Percentiles rank a stretch among this genome's conserved stretches.
Conservation (phyloP, 2,888 invertebrate species). For the Rhingia rostrata region DNA sequence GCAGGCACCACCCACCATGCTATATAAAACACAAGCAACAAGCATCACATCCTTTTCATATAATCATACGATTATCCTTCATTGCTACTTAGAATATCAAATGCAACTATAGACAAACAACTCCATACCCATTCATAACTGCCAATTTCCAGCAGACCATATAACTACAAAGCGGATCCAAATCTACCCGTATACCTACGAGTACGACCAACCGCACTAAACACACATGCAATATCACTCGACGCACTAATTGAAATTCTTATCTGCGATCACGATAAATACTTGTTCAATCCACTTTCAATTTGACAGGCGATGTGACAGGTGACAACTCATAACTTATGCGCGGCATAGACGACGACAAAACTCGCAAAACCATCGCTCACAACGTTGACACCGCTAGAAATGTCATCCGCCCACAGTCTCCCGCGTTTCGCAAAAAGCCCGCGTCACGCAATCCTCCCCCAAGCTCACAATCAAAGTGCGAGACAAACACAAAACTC, state of each 20-base stretch:
- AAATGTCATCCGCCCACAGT: slow-evolving; percentile 64
- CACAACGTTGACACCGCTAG: slow-evolving; percentile 64
- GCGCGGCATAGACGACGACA: slow-evolving; percentile 71
- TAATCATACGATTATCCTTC: no score
- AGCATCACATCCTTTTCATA: no score
- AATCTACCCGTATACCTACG: slow-evolving; percentile 45
- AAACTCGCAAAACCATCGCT: slow-evolving; percentile 66
- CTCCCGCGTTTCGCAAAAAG: slow-evolving; percentile 32
- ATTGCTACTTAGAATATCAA: no score
- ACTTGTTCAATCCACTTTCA: slow-evolving; percentile 83
- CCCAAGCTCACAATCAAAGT: not conserved
- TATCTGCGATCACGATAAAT: slow-evolving; percentile 81
- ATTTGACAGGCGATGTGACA: slow-evolving; percentile 83
- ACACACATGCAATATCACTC: slow-evolving; percentile 39
- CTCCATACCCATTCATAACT: not conserved
- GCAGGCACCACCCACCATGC: no score
- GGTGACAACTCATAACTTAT: slow-evolving; percentile 83
- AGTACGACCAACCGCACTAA: slow-evolving; percentile 63
- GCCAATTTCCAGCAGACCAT: not conserved
- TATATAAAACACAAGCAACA: no score
- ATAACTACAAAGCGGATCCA: slow-evolving; percentile 65
- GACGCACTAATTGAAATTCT: slow-evolving; percentile 82
- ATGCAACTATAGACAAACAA: not conserved
- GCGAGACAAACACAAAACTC: slow-evolving; percentile 22
- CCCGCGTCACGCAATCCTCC: slow-evolving; percentile 53